Conservation (phyloP, 2,113 vertebrate species). For the Triplophysa siluroides region DNA sequence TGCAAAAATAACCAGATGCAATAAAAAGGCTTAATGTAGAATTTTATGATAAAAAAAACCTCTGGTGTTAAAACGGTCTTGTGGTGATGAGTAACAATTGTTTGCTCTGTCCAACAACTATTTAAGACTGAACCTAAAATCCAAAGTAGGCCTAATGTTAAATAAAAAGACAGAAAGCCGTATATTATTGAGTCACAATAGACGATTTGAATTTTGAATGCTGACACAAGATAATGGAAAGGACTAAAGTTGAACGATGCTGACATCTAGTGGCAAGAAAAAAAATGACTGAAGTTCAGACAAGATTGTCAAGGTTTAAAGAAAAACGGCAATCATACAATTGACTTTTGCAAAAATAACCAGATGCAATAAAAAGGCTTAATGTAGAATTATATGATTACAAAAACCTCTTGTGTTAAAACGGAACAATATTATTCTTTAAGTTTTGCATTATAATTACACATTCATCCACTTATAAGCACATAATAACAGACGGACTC, state of each 20-base stretch:
- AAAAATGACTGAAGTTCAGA: neutral
- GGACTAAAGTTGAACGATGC: neutral
- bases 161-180: neutral
- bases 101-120: neutral
- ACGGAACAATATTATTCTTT: neutral
- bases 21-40: neutral
- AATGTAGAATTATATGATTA: neutral
- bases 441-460: neutral
- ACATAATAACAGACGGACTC: slow-evolving; percentile 55
- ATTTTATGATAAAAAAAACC: neutral
- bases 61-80: slow-evolving; percentile 36
- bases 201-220: too few relatives aligned
- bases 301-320: neutral
- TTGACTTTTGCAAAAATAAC: too few relatives aligned
- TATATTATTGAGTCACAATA: too few relatives aligned
- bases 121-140: slow-evolving; percentile 15
- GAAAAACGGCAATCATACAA: too few relatives aligned
- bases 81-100: slow-evolving; percentile 64
- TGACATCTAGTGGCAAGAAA: slow-evolving; percentile 25
- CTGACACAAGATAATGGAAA: too few relatives aligned
- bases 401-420: too few relatives aligned
- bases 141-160: neutral
- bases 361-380: slow-evolving; percentile 1
- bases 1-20: neutral
- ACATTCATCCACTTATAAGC: slow-evolving; percentile 21